phyloP scores from a whole-genome alignment of 2,797 vertebrate genomes.

The Chlorospingus semifuscus region DNA sequence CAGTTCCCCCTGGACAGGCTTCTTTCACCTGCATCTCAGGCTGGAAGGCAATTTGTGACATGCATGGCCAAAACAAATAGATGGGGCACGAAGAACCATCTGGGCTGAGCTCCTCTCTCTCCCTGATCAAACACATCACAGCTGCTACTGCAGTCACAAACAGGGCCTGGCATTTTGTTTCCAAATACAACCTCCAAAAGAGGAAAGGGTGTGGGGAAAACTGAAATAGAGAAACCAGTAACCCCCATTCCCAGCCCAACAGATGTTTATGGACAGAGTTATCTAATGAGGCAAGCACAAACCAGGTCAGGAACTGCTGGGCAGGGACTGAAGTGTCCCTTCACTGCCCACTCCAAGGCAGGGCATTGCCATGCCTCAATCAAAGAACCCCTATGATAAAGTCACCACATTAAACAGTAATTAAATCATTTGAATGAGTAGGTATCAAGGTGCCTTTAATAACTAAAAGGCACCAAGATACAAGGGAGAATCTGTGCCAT shows the following conservation, averaged over 20 bases:
- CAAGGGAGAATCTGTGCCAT: neutral
- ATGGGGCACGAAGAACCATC: slow-evolving; percentile 5
- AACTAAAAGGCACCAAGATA: neutral
- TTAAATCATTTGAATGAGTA: neutral
- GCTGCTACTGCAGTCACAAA: neutral
- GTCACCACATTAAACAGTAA: neutral
- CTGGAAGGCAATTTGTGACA: neutral
- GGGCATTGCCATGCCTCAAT: neutral
- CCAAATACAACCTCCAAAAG: neutral
- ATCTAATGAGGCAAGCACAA: neutral
- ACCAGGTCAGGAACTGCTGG: neutral
- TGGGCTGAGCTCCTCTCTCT: slow-evolving; percentile 29
- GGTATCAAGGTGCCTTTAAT: neutral
- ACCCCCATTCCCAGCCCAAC: neutral
- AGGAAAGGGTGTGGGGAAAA: neutral
- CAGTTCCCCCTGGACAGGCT: neutral
- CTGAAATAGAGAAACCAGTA: neutral
- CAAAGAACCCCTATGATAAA: neutral
- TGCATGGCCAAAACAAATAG: slow-evolving; percentile 22
- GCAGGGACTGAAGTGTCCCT: neutral
- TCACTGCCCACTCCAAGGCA: neutral
- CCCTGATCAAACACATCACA: slow-evolving; percentile 42
- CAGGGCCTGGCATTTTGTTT: neutral
- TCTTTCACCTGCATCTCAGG: neutral
- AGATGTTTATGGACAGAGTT: neutral